Base-by-base conservation (phyloP, 2,888 invertebrate species). In the Drosophila nr. medialis region DNA sequence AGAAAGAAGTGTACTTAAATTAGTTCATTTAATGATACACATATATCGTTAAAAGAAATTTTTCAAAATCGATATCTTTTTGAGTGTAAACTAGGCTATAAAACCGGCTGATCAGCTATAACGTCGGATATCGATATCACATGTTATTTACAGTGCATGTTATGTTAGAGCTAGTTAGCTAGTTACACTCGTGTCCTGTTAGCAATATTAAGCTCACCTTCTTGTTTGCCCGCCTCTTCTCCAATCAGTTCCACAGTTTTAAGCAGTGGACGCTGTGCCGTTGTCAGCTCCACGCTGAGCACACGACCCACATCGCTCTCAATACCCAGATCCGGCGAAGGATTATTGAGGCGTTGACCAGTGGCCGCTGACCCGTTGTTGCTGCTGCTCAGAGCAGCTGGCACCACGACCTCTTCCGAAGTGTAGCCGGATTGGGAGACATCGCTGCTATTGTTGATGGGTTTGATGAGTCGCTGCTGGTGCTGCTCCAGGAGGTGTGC, bases 201-300 rank as follows among this genome's bases (percentile, higher is more conserved):
- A 32, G 2, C 4, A 48, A 6, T 49, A 38, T 2, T 11, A 0
- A 24, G 21, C 69, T 76, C 40, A 84, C 84, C 84, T 8, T 75
- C 66, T 45, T 75, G 74, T 18, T 29, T 51, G n/a, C 15, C 64
- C 13, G 53, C 21, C 30, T 65, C 48, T 51, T 56, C 49, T 29
- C 42, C 75, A 7, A 21, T 56, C 59, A 94, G 77, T 83, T 94
- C 93, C n/a, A 94, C 91, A 1, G 94, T 86, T 77, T 93, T 93
- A 27, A 93, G 83, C 59, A 80, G 50, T 0, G 94, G 92, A 55
- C 93, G 86, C 59, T 92, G 90, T 10, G 86, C 83, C 58, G 79
- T 90, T 4, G 90, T 80, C 2, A 91, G 62, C 48, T 92, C 93
- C 2, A 90, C 91, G 72, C 93, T 96, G 94, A 83, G 96, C 90